A percentile compares a stretch with the other conserved stretches of the same genome.
phyloP scores from a whole-genome alignment of 2,888 invertebrate species.

The Sinohyriopsis cumingii region DNA sequence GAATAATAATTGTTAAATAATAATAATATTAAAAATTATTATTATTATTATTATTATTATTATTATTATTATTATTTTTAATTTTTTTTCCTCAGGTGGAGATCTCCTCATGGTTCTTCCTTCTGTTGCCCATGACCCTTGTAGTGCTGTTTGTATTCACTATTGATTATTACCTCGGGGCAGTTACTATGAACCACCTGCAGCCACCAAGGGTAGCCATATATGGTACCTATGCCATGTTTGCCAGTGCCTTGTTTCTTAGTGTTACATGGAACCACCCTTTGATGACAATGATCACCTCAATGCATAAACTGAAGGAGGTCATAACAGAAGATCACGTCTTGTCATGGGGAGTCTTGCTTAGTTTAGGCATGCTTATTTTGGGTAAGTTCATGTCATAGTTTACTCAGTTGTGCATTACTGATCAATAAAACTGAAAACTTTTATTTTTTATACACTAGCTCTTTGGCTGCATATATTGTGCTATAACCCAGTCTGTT shows the following conservation, averaged over 20 bases:
- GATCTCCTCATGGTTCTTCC: slow-evolving; percentile 62
- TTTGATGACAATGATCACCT: slow-evolving; percentile 61
- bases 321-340: slow-evolving; percentile 71
- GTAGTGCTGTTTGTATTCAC: slow-evolving; percentile 72
- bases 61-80: slow-evolving; percentile 1
- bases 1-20: not conserved
- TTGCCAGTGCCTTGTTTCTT: slow-evolving; percentile 69
- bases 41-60: not conserved
- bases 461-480: too few species aligned
- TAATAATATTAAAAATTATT: not conserved
- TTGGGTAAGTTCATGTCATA: slow-evolving; percentile 67
- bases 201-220: slow-evolving; percentile 67
- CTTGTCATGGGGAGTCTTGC: slow-evolving; percentile 73
- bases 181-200: slow-evolving; percentile 67
- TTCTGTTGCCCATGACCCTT: slow-evolving; percentile 67
- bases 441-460: too few species aligned
- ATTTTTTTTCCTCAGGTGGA: slow-evolving; percentile 45
- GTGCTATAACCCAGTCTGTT: too few species aligned
- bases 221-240: slow-evolving; percentile 71
- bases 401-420: too few species aligned
- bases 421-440: too few species aligned
- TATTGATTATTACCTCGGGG: slow-evolving; percentile 74
- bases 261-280: slow-evolving; percentile 70
- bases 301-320: slow-evolving; percentile 56
- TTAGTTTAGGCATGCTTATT: slow-evolving; percentile 73